Evolutionary conservation across 37 sponge, comb jelly and placozoan species (phyloP).

Genomic region (Spongia lamella): DNA sequence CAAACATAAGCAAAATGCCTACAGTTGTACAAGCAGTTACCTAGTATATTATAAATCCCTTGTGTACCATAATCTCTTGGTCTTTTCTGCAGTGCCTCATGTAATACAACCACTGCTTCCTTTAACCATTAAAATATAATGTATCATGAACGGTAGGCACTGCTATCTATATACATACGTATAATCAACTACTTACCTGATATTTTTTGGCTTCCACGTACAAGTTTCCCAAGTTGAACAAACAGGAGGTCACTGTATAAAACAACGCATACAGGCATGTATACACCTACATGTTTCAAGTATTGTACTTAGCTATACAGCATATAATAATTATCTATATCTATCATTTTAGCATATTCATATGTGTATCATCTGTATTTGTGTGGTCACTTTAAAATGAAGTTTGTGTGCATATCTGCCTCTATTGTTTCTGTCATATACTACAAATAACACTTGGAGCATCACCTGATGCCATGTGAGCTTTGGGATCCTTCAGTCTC

Average conservation of each 20-base stretch:
- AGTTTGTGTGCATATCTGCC: too few relatives aligned
- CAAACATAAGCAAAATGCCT: neutral
- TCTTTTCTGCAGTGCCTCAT: neutral
- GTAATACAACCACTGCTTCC: constrained; percentile 3
- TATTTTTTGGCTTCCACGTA: neutral
- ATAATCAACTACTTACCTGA: neutral
- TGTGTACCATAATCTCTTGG: constrained; percentile 12
- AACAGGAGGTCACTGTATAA: constrained; percentile 22
- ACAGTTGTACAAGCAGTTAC: neutral
- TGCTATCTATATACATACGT: neutral
- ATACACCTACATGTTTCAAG: neutral
- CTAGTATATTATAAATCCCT: constrained; percentile 22
- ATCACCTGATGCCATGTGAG: constrained; percentile 25
- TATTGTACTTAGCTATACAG: neutral
- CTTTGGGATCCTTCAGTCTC: constrained; percentile 51
- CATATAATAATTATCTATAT: too few relatives aligned
- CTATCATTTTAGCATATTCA: too few relatives aligned
- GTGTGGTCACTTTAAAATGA: too few relatives aligned
- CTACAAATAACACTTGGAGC: neutral
- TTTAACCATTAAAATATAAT: neutral
- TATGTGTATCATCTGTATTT: too few relatives aligned
- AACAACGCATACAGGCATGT: neutral
- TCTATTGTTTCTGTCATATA: too few relatives aligned
- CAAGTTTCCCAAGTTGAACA: constrained; percentile 35
- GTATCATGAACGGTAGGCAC: neutral